Evolutionary conservation across 2,888 invertebrate genomes (phyloP), one percentile per base, ranked within the genome.

Genomic region (Steinernema hermaphroditum): DNA sequence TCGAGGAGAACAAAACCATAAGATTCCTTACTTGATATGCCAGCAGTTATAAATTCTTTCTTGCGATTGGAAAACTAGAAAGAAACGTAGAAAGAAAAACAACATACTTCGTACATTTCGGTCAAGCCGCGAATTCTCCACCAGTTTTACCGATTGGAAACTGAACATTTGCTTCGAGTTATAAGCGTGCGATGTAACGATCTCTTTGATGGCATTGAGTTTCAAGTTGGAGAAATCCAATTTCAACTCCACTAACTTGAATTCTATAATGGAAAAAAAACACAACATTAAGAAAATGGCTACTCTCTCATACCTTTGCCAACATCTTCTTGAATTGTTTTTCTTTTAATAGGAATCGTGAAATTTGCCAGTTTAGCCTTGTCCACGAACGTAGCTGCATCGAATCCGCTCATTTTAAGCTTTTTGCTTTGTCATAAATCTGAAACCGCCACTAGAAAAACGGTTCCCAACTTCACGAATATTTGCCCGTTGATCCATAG

Each of bases 1-100:
- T 57, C 68, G 16, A 73, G 34, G 4, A 62, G 37, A n/a, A 74
- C 41, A 44, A 74, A 74, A 1, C 68, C 74, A 41, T 50, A 74
- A 9, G 34, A 43, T 22, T 62, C 37, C 41, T 74, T 72, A 9
- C 54, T 32, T 12, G 74, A 44, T 19, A 50, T 37, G 2, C 72
- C 68, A 12, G 19, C 6, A 6, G 32, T 32, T 16, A 19, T 68
- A 16, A 73, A 41, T 32, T 73, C 69, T 14, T 68, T 37, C 37
- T 74, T 73, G 27, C 68, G 54, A 19, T 49, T 57, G n/a, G 46
- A n/a, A 32, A 74, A 74, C 49, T 71, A 16, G 27, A 54, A 27
- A 54, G n/a, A 27, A 46, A 12, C 12, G 54, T 49, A 49, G 19
- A 49, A 49, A n/a, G 49, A 49, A n/a, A 9, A 49, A 49, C 43